Evolutionary conservation across 2,888 invertebrate species (phyloP), one percentile per base, ranked within the genome.

Genomic region (Drosophila nigritarsus): DNA sequence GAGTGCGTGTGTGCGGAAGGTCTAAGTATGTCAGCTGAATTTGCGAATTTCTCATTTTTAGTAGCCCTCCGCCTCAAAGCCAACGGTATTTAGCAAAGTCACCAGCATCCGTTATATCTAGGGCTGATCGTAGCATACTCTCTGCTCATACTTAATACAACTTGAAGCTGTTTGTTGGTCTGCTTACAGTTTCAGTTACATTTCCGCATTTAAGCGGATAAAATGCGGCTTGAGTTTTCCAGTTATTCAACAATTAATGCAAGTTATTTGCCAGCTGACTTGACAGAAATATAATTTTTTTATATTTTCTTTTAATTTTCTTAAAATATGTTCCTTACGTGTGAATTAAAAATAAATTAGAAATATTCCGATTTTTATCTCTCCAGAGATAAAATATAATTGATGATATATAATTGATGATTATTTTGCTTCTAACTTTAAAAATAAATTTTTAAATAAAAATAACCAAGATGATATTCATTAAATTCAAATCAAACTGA

Each of bases 31-130:
- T 34, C 74, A 73, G 82, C 64, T 69, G 63, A 73, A 70, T 67
- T 73, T 75, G 61, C 75, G 78, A 70, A 86, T 86, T 86, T 76
- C 73, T 68, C 64, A 74, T 70, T 71, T 80, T 75, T 75, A 83
- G 77, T 75, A 58, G 72, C 51, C 54, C n/a, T 51, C 55, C 29
- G 38, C 27, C 45, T 20, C 9, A 32, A 30, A 54, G 53, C 62
- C 64, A 80, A 67, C 45, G 42, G 24, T 64, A 66, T 71, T 69
- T 72, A 48, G 56, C 48, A 56, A 64, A 75, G 73, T 82, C 73
- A 80, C 71, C 65, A 63, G 29, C 62, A 58, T 54, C 20, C 15
- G 15, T 9, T 15, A 65, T 60, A 59, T 51, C 15, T 36, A 36
- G 15, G 20, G 36, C 18, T 27, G 20, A 58, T 32, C 20, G 24